Evolutionary conservation across 2,888 invertebrate species (phyloP), one percentile per base, ranked within the genome.

Genomic region (Noctua janthe): DNA sequence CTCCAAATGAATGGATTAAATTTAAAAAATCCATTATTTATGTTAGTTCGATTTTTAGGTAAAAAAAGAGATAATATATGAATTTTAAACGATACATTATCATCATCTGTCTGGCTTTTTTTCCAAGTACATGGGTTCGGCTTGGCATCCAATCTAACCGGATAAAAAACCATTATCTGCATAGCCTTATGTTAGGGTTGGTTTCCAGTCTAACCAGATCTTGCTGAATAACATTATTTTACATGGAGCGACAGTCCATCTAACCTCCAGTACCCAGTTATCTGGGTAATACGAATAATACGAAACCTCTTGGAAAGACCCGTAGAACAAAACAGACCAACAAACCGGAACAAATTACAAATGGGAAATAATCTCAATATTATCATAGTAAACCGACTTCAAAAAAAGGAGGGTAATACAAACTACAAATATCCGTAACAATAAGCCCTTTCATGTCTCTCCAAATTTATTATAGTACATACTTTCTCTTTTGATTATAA

Each of bases 401-500:
- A 13, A 59, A 59, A 5, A 59, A n/a, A 6, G n/a, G n/a, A 11
- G 59, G n/a, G 5, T 11, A 59, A 59, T 59, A 54, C 20, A 23
- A 54, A 29, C 29, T 29, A 29, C 29, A 29, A 29, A 29, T 29
- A 29, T 29, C 29, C 29, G 29, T 29, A 29, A 29, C 29, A 29
- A 29, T 56, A 56, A n/a, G 29, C 15, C n/a, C 51, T 29, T 73
- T 39, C 39, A 15, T 23, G 23, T 70, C 23, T 73, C 8, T 4
- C 5, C 10, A 54, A 43, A 15, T 20, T 20, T 0, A 39, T 66
- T 20, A 39, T 39, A 23, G 66, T 39, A 39, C 39, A 35, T 59
- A 49, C 56, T 69, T 78, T 69, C 56, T 39, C 49, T 78, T 78
- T 8, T 56, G 8, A 69, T 20, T 20, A 7, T 10, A 47, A 64